A percentile compares a stretch with the other conserved stretches of the same genome.
These are phyloP conservation scores for Hemaris fuciformis DNA, from an alignment of 2,888 invertebrate genomes.

Conservation along the genomic window DNA sequence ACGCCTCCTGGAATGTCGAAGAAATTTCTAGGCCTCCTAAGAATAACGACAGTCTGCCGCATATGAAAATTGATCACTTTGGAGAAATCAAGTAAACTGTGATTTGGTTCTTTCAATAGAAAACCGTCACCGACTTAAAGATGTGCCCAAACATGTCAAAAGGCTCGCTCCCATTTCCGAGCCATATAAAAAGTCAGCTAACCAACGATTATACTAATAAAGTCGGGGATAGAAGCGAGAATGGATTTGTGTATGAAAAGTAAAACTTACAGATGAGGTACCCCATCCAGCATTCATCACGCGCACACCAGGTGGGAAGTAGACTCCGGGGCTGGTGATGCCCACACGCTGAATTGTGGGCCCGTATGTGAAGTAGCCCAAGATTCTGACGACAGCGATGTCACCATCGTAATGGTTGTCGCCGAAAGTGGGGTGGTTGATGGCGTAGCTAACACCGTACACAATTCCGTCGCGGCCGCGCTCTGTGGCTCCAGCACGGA, in stretches of 20 bases:
- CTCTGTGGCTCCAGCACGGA: slow-evolving; percentile 32
- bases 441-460: slow-evolving; percentile 8
- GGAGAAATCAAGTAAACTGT: too few relatives aligned
- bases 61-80: too few relatives aligned
- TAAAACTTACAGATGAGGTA: slow-evolving; percentile 30
- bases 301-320: slow-evolving; percentile 21
- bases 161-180: too few relatives aligned
- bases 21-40: too few relatives aligned
- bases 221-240: too few relatives aligned
- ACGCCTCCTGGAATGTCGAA: too few relatives aligned
- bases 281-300: slow-evolving; percentile 32
- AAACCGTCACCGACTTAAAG: too few relatives aligned
- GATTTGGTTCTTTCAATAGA: too few relatives aligned
- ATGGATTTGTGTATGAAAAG: not conserved
- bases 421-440: slow-evolving; percentile 27
- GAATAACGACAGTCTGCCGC: too few relatives aligned
- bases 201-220: not conserved
- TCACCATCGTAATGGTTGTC: slow-evolving; percentile 24
- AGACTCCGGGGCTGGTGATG: slow-evolving; percentile 25
- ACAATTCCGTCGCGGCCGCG: slow-evolving; percentile 26
- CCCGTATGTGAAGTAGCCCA: slow-evolving; percentile 15
- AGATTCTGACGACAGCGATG: slow-evolving; percentile 25
- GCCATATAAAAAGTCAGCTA: too few relatives aligned
- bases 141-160: too few relatives aligned
- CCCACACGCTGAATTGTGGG: slow-evolving; percentile 17